These are phyloP conservation scores for Steinernema carpocapsae DNA, from an alignment of 2,888 invertebrate genomes.

Conservation along the genomic window DNA sequence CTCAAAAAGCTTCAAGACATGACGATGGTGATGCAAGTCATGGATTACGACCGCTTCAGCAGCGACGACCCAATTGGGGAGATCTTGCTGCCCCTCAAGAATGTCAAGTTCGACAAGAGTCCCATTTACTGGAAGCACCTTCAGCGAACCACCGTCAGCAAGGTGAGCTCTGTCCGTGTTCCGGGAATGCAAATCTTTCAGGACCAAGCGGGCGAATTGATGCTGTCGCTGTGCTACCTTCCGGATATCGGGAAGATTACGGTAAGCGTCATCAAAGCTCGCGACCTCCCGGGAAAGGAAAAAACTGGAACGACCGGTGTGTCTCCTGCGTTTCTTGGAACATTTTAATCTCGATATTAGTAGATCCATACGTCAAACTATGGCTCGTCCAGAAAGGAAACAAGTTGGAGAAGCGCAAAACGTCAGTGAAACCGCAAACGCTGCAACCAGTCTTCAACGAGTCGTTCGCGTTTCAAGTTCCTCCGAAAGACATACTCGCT, in stretches of 20 bases:
- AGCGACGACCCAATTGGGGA: slow-evolving; percentile 68
- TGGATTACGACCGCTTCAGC: slow-evolving; percentile 68
- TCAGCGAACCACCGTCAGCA: slow-evolving; percentile 64
- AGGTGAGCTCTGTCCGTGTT: slow-evolving; percentile 46
- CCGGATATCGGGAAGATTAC: slow-evolving; percentile 91
- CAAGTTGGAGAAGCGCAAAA: slow-evolving; percentile 68
- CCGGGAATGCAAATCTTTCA: slow-evolving; percentile 41
- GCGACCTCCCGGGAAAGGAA: slow-evolving; percentile 84
- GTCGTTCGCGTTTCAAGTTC: slow-evolving; percentile 66
- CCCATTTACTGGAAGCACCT: slow-evolving; percentile 69
- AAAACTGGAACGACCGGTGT: slow-evolving; percentile 86
- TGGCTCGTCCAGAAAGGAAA: slow-evolving; percentile 68
- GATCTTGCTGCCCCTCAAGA: slow-evolving; percentile 65
- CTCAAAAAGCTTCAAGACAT: slow-evolving; percentile 67
- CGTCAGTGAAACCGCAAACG: slow-evolving; percentile 63
- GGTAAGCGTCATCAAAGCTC: slow-evolving; percentile 86
- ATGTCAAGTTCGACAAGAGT: slow-evolving; percentile 65
- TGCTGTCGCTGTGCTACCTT: slow-evolving; percentile 88
- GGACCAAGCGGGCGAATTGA: slow-evolving; percentile 86
- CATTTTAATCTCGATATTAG: slow-evolving; percentile 21
- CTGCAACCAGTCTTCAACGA: slow-evolving; percentile 67
- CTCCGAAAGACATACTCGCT: slow-evolving; percentile 54
- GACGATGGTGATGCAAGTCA: slow-evolving; percentile 64
- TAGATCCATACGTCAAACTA: slow-evolving; percentile 69
- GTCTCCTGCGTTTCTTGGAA: slow-evolving; percentile 41